These are phyloP conservation scores for Caenorhabditis japonica DNA, from an alignment of 2,888 invertebrate species.

Conservation along the genomic window DNA sequence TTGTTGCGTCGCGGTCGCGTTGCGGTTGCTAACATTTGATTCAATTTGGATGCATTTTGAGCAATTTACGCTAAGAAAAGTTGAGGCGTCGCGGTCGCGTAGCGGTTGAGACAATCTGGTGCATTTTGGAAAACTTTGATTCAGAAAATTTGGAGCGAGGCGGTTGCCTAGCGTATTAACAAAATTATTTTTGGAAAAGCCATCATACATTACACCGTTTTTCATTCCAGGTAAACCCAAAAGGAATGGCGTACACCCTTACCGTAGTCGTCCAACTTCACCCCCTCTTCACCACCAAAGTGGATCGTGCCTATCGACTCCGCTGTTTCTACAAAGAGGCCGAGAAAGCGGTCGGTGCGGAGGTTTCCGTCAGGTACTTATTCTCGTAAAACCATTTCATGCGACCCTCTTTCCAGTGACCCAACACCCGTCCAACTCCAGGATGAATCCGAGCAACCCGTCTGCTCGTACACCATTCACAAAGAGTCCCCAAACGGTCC, in stretches of 20 bases:
- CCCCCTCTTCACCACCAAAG: constrained; percentile 73
- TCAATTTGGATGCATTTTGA: no score
- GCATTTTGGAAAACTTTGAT: no score
- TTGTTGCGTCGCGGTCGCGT: no score
- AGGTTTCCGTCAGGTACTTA: constrained; percentile 49
- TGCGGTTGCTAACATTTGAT: no score
- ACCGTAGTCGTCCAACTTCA: constrained; percentile 77
- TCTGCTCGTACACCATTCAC: constrained; percentile 72
- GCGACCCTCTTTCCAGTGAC: constrained; percentile 66
- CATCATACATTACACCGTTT: no score
- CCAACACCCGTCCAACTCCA: constrained; percentile 60
- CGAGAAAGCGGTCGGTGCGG: constrained; percentile 69
- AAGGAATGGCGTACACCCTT: constrained; percentile 72
- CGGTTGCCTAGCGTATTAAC: no score
- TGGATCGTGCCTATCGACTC: constrained; percentile 75
- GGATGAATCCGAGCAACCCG: constrained; percentile 63
- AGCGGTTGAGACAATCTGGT: no score
- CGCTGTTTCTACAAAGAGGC: constrained; percentile 75
- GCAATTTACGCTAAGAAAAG: no score
- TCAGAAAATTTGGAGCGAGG: no score
- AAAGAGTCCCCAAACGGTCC: constrained; percentile 74
- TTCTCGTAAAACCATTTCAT: neutral
- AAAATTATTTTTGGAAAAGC: no score
- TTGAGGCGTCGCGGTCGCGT: no score
- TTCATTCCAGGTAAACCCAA: constrained; percentile 74